Evolutionary conservation across 2,797 vertebrate genomes (phyloP).

Genomic region (Microcaecilia unicolor): DNA sequence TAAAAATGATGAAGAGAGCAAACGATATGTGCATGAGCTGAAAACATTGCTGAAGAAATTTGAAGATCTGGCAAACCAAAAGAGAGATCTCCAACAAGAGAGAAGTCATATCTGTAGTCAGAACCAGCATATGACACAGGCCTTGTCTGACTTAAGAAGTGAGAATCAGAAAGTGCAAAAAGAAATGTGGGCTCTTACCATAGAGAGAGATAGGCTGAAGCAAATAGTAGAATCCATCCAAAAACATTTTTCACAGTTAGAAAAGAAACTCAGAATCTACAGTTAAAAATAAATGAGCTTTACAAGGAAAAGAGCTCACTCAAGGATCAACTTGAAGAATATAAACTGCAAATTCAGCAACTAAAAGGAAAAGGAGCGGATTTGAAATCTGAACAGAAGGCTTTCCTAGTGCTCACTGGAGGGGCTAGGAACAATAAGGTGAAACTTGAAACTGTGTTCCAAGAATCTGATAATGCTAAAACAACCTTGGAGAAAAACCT

Average conservation of each 20-base stretch:
- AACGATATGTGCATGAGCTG: slow-evolving; percentile 33
- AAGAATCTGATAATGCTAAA: slow-evolving; percentile 13
- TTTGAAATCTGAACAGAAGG: slow-evolving; percentile 14
- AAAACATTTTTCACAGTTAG: slow-evolving; percentile 6
- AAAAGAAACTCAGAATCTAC: slow-evolving; percentile 27
- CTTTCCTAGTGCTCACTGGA: slow-evolving; percentile 19
- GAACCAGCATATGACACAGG: slow-evolving; percentile 29
- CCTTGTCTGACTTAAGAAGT: slow-evolving; percentile 20
- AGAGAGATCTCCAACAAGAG: slow-evolving; percentile 33
- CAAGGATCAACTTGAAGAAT: slow-evolving; percentile 24
- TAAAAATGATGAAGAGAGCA: slow-evolving; percentile 32
- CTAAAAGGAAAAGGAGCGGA: slow-evolving; percentile 20
- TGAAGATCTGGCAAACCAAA: slow-evolving; percentile 35
- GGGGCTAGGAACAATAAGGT: slow-evolving; percentile 26
- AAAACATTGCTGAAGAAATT: slow-evolving; percentile 36
- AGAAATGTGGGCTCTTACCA: slow-evolving; percentile 8
- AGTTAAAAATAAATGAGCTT: slow-evolving; percentile 11
- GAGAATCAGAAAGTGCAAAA: slow-evolving; percentile 27
- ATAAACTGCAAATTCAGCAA: slow-evolving; percentile 17
- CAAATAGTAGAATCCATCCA: slow-evolving; percentile 20
- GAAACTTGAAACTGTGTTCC: slow-evolving; percentile 17
- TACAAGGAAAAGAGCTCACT: slow-evolving; percentile 19
- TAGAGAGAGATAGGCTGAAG: slow-evolving; percentile 21
- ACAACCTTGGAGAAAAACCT: slow-evolving; percentile 26
- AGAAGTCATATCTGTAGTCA: slow-evolving; percentile 28